phyloP scores from a whole-genome alignment of 2,113 vertebrate genomes.

The Toxostoma redivivum region DNA sequence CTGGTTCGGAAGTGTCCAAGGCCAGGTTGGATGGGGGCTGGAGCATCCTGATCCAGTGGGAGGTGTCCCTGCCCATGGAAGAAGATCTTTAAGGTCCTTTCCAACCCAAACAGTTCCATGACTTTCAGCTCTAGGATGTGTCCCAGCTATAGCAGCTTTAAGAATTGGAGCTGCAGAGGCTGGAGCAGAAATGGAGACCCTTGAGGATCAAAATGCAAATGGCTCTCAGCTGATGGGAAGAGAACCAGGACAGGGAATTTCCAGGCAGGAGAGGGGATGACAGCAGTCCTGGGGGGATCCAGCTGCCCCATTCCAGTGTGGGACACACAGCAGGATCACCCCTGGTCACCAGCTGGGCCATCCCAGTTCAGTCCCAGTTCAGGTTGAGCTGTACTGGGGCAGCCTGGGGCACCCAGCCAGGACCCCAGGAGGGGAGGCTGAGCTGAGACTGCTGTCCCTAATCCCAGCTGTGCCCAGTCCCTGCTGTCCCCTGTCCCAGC shows the following conservation, averaged over 20 bases:
- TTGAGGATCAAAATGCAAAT: not conserved
- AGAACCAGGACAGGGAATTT: not conserved
- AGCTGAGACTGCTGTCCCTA: fast-evolving
- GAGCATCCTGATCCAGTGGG: fast-evolving
- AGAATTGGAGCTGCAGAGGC: not conserved
- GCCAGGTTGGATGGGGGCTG: fast-evolving
- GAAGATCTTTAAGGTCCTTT: not conserved
- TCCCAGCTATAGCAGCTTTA: not conserved
- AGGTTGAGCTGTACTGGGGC: not conserved
- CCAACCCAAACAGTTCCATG: not conserved
- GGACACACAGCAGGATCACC: not conserved
- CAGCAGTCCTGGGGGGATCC: not conserved
- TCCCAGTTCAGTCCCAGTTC: not conserved
- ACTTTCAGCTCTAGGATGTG: not conserved
- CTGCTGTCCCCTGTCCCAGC: no score
- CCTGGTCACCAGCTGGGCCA: not conserved
- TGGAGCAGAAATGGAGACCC: not conserved
- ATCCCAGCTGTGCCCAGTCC: no score
- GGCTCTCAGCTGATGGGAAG: not conserved
- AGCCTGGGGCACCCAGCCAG: not conserved
- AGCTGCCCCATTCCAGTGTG: not conserved
- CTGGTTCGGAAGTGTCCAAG: not conserved
- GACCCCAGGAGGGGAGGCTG: fast-evolving
- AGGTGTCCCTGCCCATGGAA: not conserved
- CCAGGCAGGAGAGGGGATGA: not conserved